Conservation (phyloP, 2,113 vertebrate species). For the Rhinoptilus africanus region DNA sequence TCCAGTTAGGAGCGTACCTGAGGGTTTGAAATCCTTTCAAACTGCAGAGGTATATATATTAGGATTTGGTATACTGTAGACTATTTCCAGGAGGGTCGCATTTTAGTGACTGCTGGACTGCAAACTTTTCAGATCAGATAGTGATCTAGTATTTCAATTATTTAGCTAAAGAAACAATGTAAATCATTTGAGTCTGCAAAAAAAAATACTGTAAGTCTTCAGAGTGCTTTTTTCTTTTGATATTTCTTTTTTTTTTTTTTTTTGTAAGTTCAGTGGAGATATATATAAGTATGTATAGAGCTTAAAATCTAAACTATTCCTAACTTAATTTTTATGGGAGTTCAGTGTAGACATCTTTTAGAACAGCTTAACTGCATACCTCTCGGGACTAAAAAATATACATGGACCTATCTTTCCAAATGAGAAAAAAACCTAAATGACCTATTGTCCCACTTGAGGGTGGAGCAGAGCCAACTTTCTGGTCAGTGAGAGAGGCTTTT, state of each 20-base stretch:
- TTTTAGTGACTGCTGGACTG: neutral
- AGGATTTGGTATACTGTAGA: neutral
- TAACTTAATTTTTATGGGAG: neutral
- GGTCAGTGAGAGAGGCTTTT: no score
- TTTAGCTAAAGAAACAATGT: neutral
- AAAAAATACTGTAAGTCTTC: neutral
- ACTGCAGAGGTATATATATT: neutral
- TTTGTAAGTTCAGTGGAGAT: neutral
- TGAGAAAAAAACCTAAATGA: neutral
- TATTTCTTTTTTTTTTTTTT: neutral
- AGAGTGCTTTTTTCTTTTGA: neutral
- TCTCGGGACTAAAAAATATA: neutral
- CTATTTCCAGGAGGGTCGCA: neutral
- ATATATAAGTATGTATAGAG: neutral
- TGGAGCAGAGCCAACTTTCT: no score
- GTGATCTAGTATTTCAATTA: neutral
- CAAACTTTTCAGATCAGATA: neutral
- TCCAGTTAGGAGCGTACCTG: neutral
- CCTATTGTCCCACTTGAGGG: neutral
- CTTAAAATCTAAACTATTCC: neutral
- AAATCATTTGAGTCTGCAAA: neutral
- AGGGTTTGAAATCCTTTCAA: neutral
- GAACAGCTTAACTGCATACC: neutral
- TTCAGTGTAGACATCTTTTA: neutral
- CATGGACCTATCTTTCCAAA: neutral